These are phyloP conservation scores for Hipparchia sbordonii DNA, from an alignment of 2,888 invertebrate species.

Conservation along the genomic window DNA sequence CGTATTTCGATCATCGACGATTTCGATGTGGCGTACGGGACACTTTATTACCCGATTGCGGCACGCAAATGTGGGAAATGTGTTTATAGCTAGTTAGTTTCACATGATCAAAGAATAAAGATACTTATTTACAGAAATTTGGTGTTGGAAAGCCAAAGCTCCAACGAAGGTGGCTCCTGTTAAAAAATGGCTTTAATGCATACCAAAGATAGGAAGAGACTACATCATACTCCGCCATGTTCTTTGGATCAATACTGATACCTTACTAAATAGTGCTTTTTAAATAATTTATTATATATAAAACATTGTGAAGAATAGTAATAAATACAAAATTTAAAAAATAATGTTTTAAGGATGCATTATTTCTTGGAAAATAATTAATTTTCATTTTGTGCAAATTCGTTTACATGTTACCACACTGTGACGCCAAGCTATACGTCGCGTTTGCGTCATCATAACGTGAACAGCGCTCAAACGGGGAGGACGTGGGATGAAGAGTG, in stretches of 20 bases:
- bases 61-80: too few relatives aligned
- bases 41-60: too few relatives aligned
- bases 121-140: not conserved
- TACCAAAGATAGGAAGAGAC: constrained; percentile 11
- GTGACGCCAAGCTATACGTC: constrained; percentile 71
- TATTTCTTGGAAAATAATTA: constrained; percentile 25
- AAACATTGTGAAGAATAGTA: constrained; percentile 27
- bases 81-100: too few relatives aligned
- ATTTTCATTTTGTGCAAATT: constrained; percentile 55
- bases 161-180: too few relatives aligned
- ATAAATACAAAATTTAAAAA: not conserved
- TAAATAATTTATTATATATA: constrained; percentile 2
- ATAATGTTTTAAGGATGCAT: not conserved
- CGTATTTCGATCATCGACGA: too few relatives aligned
- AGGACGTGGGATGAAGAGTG: constrained; percentile 69
- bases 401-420: constrained; percentile 47
- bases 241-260: constrained; percentile 38
- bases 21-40: too few relatives aligned
- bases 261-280: not conserved
- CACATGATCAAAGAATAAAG: not conserved
- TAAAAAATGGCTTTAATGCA: too few relatives aligned
- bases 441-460: constrained; percentile 77
- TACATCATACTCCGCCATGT: constrained; percentile 31
- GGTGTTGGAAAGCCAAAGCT: too few relatives aligned
- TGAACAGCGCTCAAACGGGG: constrained; percentile 72